Evolutionary conservation across 2,888 invertebrate species (phyloP).

Genomic region (Pseudanteris insignis): DNA sequence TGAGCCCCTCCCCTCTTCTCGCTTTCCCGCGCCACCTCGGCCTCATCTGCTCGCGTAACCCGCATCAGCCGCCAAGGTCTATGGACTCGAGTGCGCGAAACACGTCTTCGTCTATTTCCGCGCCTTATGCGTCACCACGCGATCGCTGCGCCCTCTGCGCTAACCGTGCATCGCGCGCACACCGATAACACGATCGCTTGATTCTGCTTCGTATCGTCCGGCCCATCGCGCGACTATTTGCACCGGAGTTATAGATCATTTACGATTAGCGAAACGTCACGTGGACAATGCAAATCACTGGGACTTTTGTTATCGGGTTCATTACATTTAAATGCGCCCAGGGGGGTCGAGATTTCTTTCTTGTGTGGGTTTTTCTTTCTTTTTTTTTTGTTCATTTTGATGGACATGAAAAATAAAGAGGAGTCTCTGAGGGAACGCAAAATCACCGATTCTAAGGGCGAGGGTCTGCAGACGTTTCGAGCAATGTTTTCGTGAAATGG

Average conservation of each 20-base stretch:
- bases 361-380: too few relatives aligned
- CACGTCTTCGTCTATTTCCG: constrained; percentile 35
- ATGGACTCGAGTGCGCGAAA: constrained; percentile 29
- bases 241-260: constrained; percentile 17
- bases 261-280: constrained; percentile 15
- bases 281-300: constrained; percentile 7
- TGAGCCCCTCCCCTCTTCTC: neutral
- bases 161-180: constrained; percentile 1
- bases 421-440: too few relatives aligned
- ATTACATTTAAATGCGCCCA: too few relatives aligned
- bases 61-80: constrained; percentile 32
- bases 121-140: constrained; percentile 21
- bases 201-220: constrained; percentile 27
- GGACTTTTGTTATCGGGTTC: neutral
- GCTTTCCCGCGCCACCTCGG: neutral
- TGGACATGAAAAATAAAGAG: too few relatives aligned
- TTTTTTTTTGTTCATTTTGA: too few relatives aligned
- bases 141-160: constrained; percentile 26
- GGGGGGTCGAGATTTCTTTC: neutral
- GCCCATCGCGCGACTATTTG: constrained; percentile 25
- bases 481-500: too few relatives aligned
- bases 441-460: too few relatives aligned
- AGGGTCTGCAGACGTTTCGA: too few relatives aligned
- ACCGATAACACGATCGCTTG: constrained; percentile 27
- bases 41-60: neutral